Evolutionary conservation across 2,888 invertebrate genomes (phyloP), one percentile per base, ranked within the genome.

Genomic region (Agrotis clavis): DNA sequence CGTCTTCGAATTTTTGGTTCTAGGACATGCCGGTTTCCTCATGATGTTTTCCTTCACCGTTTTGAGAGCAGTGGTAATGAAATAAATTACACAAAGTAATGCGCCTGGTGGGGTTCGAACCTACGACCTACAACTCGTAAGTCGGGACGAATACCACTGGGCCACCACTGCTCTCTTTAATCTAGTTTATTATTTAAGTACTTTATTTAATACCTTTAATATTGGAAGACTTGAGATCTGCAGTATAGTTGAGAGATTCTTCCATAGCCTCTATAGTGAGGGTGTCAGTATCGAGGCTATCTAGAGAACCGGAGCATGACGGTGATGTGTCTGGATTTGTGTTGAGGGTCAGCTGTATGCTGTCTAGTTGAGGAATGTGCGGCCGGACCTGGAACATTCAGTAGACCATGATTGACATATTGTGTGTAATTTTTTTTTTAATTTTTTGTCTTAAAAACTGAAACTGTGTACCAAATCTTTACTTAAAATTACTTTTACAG

Each of bases 301-400:
- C 96, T 81, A 96, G 87, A 7, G 96, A 95, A 0, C 95, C 95
- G 0, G 96, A 95, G 75, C 95, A 96, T 3, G 96, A 94, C 0
- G 96, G 96, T 4, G 96, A 96, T 53, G 92, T 94, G 59, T 96
- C 96, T 3, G 93, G 91, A 74, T 94, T 96, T 25, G 91, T 88
- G 74, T 91, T 93, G 73, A 96, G 83, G 63, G 95, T 92, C 67
- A 97, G 89, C 87, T 97, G 97, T 77, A 97, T 91, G 81, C 96
- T 97, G 61, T 97, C 97, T 72, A 97, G 90, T 88, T 97, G 97
- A 71, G 97, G 97, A 93, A 97, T 97, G 78, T 97, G 97, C 14
- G 97, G 97, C 81, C 97, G 94, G 79, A 97, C 97, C 97, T 97
- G 90, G 3, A 78, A 78, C 19, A 80, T 63, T 57, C 11, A 18